phyloP scores from a whole-genome alignment of 2,888 invertebrate genomes.

The Xestia rhomboidea region DNA sequence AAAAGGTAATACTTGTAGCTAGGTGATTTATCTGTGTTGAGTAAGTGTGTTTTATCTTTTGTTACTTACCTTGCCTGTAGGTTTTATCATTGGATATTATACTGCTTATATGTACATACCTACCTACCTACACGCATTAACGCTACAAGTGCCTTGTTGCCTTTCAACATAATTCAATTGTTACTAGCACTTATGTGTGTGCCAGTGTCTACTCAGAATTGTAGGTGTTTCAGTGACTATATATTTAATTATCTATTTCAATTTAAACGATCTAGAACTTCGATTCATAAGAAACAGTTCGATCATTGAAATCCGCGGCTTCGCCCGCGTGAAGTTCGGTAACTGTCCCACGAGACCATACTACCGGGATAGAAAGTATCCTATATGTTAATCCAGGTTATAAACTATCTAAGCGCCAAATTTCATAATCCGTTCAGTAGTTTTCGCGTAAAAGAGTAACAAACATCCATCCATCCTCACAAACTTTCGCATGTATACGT shows the following conservation, averaged over 20 bases:
- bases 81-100: slow-evolving; percentile 53
- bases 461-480: too few species aligned
- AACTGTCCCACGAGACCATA: too few species aligned
- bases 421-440: too few species aligned
- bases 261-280: slow-evolving; percentile 1
- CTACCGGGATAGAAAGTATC: too few species aligned
- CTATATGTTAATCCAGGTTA: too few species aligned
- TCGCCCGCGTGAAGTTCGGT: too few species aligned
- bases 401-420: too few species aligned
- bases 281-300: not conserved
- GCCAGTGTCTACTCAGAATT: slow-evolving; percentile 18
- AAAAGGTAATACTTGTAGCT: slow-evolving; percentile 52
- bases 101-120: slow-evolving; percentile 13
- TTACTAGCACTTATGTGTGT: not conserved
- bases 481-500: too few species aligned
- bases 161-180: slow-evolving; percentile 45
- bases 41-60: slow-evolving; percentile 60
- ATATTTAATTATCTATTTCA: slow-evolving; percentile 1
- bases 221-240: not conserved
- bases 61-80: slow-evolving; percentile 59
- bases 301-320: not conserved
- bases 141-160: slow-evolving; percentile 30
- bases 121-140: slow-evolving; percentile 13
- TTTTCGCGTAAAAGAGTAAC: too few species aligned
- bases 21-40: slow-evolving; percentile 54